Evolutionary conservation across 2,113 vertebrate species (phyloP).

Genomic region (Melospiza melodia): DNA sequence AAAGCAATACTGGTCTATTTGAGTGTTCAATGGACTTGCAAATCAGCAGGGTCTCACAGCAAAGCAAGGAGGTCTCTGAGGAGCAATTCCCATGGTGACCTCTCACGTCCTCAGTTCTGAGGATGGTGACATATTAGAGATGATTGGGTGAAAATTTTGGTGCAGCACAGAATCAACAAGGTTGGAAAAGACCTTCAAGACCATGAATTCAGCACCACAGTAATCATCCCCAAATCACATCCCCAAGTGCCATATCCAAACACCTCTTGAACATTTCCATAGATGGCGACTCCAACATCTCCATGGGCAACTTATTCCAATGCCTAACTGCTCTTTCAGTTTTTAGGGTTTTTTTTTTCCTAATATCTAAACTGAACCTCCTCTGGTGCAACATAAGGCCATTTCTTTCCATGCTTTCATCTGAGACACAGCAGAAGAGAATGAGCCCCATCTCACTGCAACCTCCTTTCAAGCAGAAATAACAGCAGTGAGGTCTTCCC

Average conservation of each 20-base stretch:
- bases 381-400: background rate
- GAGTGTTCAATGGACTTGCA: background rate
- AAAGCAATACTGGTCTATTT: background rate
- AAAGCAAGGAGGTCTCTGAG: background rate
- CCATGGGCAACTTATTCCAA: background rate
- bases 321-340: rapidly evolving
- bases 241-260: background rate
- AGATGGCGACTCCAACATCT: background rate
- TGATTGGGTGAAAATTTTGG: background rate
- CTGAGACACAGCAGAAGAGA: background rate
- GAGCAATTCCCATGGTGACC: background rate
- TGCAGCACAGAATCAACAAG: background rate
- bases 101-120: background rate
- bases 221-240: background rate
- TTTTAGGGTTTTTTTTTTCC: rapidly evolving
- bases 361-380: background rate
- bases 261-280: background rate
- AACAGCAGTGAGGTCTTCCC: background rate
- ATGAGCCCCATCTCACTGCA: background rate
- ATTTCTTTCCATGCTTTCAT: background rate
- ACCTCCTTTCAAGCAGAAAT: background rate
- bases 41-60: background rate
- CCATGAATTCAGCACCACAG: background rate
- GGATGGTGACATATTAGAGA: background rate
- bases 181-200: background rate